phyloP scores from a whole-genome alignment of 2,888 invertebrate species.

The Drosophila fungiperda region DNA sequence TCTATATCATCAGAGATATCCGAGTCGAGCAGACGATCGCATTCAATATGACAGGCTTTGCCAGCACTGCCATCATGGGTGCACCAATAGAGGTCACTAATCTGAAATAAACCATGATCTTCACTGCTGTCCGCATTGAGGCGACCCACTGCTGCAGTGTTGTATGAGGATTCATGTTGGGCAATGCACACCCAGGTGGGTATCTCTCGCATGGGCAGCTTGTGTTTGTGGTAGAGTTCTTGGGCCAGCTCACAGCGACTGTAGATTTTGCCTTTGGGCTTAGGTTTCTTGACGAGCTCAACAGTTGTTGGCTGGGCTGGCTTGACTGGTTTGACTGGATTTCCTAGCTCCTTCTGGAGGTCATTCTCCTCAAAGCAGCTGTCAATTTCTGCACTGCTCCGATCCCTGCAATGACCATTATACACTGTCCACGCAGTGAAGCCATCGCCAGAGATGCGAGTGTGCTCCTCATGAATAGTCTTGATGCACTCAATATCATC shows the following conservation, averaged over 20 bases:
- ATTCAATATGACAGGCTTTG: constrained; percentile 88
- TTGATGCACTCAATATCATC: no score
- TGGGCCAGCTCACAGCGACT: constrained; percentile 89
- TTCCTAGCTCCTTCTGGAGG: constrained; percentile 8
- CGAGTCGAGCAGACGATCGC: constrained; percentile 88
- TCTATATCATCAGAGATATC: constrained; percentile 90
- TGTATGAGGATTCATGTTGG: constrained; percentile 89
- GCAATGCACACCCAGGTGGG: constrained; percentile 90
- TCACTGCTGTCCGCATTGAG: constrained; percentile 85
- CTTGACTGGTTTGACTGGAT: constrained; percentile 3
- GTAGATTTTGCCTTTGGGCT: constrained; percentile 86
- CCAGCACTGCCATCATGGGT: constrained; percentile 85
- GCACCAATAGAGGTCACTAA: constrained; percentile 90
- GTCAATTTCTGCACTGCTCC: constrained; percentile 59
- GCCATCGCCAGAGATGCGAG: no score
- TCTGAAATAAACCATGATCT: constrained; percentile 91
- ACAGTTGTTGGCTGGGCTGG: constrained; percentile 4
- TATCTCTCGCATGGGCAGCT: constrained; percentile 86
- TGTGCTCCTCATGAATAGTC: no score
- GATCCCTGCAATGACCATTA: no score
- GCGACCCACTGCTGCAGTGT: constrained; percentile 88
- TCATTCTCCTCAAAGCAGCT: constrained; percentile 71
- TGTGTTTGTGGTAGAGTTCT: constrained; percentile 86
- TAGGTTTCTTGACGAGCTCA: constrained; percentile 7
- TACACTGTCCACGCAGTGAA: no score